Base-by-base conservation (phyloP, 2,888 invertebrate species). In the Drosophila conformis region DNA sequence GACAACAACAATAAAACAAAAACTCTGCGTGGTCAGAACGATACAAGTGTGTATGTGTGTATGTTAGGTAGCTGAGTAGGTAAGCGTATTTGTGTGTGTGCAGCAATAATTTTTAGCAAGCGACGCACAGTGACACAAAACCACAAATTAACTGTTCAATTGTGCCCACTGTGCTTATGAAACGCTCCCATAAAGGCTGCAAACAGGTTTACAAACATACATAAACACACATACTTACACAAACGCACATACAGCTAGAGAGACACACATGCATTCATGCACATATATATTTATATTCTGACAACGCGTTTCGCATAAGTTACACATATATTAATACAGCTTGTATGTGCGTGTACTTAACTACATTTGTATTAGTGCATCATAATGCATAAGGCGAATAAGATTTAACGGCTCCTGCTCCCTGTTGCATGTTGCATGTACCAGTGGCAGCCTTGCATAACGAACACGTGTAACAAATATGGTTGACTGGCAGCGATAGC, bases 291-390 rank as follows among this genome's bases (percentile, higher is more conserved):
- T 74, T 60, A 86, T 80, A 77, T 89, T 87, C 86, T 82, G 88
- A 88, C 90, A 88, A 85, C 89, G 84, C 87, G 86, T 85, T 85
- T 90, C 73, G 90, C 90, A 85, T 90, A 90, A 88, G 88, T 86
- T 82, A 84, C 62, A 48, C 33, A 40, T 54, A 56, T 38, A 49
- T 27, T 59, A 29, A 29, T 21, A 40, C n/a, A 56, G 25, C 25
- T 25, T 46, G 25, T 2, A 46, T 46, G 8, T 46, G 46, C 40
- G 29, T 38, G 29, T 40, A 57, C 21, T 6, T 48, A 13, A 8
- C 33, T 33, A 48, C 42, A 29, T 27, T 8, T 63, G 59, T 35
- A 65, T 60, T 60, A 48, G 31, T 54, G 52, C 72, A 72, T 25
- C 48, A 49, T 53, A 64, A 53, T 63, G 70, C 77, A 72, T 72